phyloP scores from a whole-genome alignment of 2,113 vertebrate genomes.

The Mixornis gularis region DNA sequence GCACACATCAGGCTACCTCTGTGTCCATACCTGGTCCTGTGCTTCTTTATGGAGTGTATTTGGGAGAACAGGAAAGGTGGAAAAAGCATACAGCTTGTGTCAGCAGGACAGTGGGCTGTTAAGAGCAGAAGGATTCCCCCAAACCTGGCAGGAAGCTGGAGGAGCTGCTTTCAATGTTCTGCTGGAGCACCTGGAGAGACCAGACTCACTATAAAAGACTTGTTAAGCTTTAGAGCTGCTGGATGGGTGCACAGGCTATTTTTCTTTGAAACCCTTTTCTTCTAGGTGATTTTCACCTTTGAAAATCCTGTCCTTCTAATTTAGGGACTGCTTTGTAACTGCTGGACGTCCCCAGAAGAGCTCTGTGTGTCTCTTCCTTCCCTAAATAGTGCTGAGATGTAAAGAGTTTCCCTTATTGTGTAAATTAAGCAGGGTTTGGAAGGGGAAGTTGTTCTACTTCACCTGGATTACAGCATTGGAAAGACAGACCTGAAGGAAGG shows the following conservation, averaged over 20 bases:
- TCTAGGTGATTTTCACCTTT: neutral
- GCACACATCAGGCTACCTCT: neutral
- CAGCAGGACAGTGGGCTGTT: neutral
- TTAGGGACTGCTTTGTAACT: neutral
- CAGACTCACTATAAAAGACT: neutral
- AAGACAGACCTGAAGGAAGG: neutral
- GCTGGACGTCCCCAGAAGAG: neutral
- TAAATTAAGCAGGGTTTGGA: neutral
- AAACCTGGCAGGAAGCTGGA: neutral
- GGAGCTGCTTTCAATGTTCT: neutral
- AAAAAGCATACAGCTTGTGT: neutral
- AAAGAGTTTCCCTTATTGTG: neutral
- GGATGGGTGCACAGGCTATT: neutral
- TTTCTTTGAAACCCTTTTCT: neutral
- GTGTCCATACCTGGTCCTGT: neutral
- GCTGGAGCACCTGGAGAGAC: neutral
- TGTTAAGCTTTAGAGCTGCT: neutral
- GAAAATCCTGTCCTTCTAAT: neutral
- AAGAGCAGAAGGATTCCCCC: neutral
- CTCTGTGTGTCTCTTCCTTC: neutral
- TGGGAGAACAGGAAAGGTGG: neutral
- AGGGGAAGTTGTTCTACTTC: neutral
- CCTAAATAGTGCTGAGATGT: neutral
- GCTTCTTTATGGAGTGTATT: neutral
- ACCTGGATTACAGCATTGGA: accelerated